phyloP scores from a whole-genome alignment of 2,797 vertebrate genomes.

The Catamblyrhynchus diadema region DNA sequence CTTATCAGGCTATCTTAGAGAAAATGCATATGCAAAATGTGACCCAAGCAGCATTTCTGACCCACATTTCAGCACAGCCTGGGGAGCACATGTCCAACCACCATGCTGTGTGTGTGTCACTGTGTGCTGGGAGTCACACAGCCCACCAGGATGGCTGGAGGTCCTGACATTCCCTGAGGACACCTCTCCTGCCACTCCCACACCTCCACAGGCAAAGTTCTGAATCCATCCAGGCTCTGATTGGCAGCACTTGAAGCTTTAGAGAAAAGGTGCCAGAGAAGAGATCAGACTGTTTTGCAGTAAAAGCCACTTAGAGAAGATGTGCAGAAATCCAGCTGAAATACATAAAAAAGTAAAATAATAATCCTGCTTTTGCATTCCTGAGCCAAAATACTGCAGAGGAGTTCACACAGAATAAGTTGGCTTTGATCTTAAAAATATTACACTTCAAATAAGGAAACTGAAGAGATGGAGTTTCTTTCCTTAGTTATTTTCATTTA shows the following conservation, averaged over 20 bases:
- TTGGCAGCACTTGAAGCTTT: neutral
- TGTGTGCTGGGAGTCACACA: neutral
- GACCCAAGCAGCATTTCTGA: neutral
- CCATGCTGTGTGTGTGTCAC: fast-evolving
- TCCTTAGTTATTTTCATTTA: neutral
- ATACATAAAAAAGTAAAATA: neutral
- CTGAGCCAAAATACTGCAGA: neutral
- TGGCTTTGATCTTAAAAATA: slow-evolving; percentile 19
- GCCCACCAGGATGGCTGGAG: neutral
- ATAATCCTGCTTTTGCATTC: neutral
- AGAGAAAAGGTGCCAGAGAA: neutral
- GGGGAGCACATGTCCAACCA: neutral
- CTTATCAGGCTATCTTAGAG: neutral
- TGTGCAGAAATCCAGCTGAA: neutral
- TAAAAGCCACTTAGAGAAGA: neutral
- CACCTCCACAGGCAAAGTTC: neutral
- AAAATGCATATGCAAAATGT: neutral
- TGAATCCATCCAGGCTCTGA: neutral
- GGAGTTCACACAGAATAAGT: neutral
- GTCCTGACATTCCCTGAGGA: neutral
- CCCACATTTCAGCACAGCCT: neutral
- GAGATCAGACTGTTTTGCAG: neutral
- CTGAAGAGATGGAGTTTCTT: neutral
- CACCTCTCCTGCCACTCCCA: neutral
- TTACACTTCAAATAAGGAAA: neutral